Evolutionary conservation across 2,113 vertebrate genomes (phyloP), one percentile per base, ranked within the genome.

Genomic region (Phyllostomus hastatus): DNA sequence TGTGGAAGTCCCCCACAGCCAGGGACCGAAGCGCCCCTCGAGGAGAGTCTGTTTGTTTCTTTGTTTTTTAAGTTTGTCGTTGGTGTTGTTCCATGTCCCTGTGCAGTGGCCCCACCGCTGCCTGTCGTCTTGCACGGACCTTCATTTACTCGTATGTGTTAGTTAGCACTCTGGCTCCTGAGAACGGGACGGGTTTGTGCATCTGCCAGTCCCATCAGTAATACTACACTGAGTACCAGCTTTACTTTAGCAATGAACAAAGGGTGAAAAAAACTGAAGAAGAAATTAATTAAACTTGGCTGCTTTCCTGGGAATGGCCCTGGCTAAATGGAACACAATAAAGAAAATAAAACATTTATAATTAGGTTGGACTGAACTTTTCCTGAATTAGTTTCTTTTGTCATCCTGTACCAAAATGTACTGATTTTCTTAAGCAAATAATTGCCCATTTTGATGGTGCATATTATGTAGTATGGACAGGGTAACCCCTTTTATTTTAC

Each of bases 11-110:
- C 88, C 1, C 78, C 38, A 91, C 93, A 96, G 92, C 81, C 66
- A 90, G 81, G n/a, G 59, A 95, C 83, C 83, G 87, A 64, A 94
- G 59, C 59, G 54, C 17, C 93, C 61, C 26, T 69, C 17, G 17
- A 96, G 41, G 48, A 83, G 31, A 28, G 57, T 54, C 73, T 70
- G 33, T 91, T 76, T 57, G 33, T 92, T 91, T 90, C 33, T 59
- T 91, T 86, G 33, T 90, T n/a, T 89, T 94, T 92, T 73, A n/a
- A 83, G 80, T 69, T 92, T 88, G 82, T 52, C 7, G 15, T 76
- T 76, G 33, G 69, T 90, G 78, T 69, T 96, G 85, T 95, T 91
- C 35, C 24, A 11, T 87, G 69, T 96, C 67, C 67, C 75, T 75
- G 31, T 91, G 26, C 43, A 66, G 31, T 94, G 76, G 57, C 19